Base-by-base conservation (phyloP, 1,140 invertebrate species). In the Drosophila sturtevanti region DNA sequence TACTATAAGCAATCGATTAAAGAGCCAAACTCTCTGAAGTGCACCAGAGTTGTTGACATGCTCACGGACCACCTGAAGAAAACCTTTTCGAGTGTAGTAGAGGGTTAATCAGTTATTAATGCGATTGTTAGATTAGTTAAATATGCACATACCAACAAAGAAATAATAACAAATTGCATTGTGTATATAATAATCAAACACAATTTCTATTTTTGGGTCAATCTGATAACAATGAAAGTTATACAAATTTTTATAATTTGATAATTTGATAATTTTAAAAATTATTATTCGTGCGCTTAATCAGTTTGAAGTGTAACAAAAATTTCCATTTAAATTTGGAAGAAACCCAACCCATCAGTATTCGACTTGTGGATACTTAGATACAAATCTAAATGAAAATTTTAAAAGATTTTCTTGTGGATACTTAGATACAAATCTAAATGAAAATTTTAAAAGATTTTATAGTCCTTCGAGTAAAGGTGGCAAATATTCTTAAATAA, bases 1-100 rank as follows among this genome's bases (percentile, higher is more conserved):
- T 12, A 74, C 7, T 11, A 90, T 52, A 9, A 86, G 11, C 38
- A 91, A 61, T 1, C 79, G 78, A 64, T 94, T 14, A 94, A 90
- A 37, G 94, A 92, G 31, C 95, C 95, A 59, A 89, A 93, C 21
- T 91, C 93, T 21, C 95, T 92, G 95, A 95, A 65, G 6, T 92
- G 92, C 35, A 93, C 91, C 10, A 6, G 52, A 55, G 41, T 72
- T 9, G 0, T 0, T 1, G 0, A 63, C 9, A 18, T 69, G 35
- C 7, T 68, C n/a, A 0, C 24, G n/a, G 0, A 41, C 27, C 24
- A 44, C 5, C 6, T 62, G 34, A 1, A 87, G 2, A 6, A 89
- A 89, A n/a, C 14, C 82, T 87, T n/a, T n/a, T n/a, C n/a, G 0
- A 14, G 11, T 1, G 7, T 10, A 44, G 41, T 4, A 14, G 14